These are phyloP conservation scores for Lycocerus yunnanus DNA, from an alignment of 2,888 invertebrate species.

Conservation along the genomic window DNA sequence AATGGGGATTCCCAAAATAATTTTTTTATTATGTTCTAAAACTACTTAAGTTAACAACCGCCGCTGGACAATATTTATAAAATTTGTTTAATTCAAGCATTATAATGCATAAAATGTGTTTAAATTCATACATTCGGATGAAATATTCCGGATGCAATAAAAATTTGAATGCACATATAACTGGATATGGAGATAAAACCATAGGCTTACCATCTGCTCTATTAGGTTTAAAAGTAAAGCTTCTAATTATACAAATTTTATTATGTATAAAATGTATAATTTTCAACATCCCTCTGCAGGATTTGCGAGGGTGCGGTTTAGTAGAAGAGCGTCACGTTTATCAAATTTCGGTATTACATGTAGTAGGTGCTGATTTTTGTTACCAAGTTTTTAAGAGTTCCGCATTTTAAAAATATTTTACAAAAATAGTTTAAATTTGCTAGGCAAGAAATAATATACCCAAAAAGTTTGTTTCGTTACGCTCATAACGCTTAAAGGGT, in stretches of 20 bases:
- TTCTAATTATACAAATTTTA: neutral
- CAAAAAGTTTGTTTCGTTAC: neutral
- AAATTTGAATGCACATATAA: neutral
- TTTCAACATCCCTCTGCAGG: neutral
- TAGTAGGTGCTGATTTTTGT: neutral
- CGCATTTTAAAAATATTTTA: neutral
- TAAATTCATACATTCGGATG: neutral
- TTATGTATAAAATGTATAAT: neutral
- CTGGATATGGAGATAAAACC: neutral
- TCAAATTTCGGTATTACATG: neutral
- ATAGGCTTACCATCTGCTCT: neutral
- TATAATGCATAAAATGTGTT: too few relatives aligned
- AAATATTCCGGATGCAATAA: neutral
- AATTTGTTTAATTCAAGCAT: neutral
- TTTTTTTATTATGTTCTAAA: too few relatives aligned
- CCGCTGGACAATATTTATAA: too few relatives aligned
- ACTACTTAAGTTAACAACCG: too few relatives aligned
- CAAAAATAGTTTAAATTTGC: neutral
- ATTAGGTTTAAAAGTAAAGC: neutral
- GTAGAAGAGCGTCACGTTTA: neutral
- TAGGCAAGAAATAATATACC: neutral
- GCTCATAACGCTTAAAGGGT: neutral
- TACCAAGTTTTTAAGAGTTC: neutral
- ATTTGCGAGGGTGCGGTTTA: neutral
- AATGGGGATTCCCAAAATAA: neutral